Base-by-base conservation (phyloP, 2,888 invertebrate species). In the Drosophila anomalipes region DNA sequence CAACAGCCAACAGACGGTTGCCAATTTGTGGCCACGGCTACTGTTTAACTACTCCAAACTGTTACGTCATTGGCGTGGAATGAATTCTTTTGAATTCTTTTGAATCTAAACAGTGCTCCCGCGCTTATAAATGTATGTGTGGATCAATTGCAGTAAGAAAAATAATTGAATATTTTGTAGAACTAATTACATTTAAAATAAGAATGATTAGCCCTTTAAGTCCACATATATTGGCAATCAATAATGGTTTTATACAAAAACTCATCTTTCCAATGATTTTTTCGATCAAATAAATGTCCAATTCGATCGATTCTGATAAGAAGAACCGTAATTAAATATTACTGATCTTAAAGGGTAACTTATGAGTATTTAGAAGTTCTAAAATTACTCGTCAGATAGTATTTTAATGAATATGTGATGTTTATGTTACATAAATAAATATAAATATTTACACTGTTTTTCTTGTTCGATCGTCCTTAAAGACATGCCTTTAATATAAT, bases 41-140 rank as follows among this genome's bases (percentile, higher is more conserved):
- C 86, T 81, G 86, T 86, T 87, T 89, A 86, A 86, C 74, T 70
- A 86, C 83, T 79, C 61, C 57, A 77, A 82, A 74, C 77, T 77
- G 66, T 89, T 86, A 75, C 82, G 82, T 89, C 85, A 89, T 79
- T 70, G 79, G 44, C 64, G 28, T 69, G 75, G 87, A 89, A 89
- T 86, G 77, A 57, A 58, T 52, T 33, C 44, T 64, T 70, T 69
- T 59, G 47, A 68, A 52, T 62, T 65, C 54, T 47, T 58, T 35
- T 57, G 35, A 68, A 58, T 30, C 44, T 35, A 63, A 56, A 37
- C 35, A 41, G 1, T 44, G 60, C 68, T 68, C 70, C 62, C 77
- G 62, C 74, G 54, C 70, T 63, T 63, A 47, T 47, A 47, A 19
- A 22, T 22, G 47, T 54, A 3, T 30, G 26, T 10, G 2, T 28